Evolutionary conservation across 1,140 invertebrate species (phyloP).

Genomic region (Apis cerana): DNA sequence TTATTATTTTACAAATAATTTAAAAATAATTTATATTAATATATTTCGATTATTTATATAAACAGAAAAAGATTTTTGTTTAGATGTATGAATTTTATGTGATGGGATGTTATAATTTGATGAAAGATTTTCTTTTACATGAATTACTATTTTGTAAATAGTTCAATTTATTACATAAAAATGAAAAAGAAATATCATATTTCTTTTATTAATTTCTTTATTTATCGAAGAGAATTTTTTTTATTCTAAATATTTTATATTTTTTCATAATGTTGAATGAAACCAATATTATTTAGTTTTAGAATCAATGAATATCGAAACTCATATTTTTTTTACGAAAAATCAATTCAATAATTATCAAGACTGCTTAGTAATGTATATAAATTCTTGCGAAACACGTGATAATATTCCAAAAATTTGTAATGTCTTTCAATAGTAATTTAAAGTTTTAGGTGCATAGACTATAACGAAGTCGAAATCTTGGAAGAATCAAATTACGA

Average conservation of each 20-base stretch:
- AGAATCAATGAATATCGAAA: not conserved
- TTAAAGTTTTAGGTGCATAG: not conserved
- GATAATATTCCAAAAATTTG: constrained; percentile 7
- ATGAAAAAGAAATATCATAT: not conserved
- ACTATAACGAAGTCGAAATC: not conserved
- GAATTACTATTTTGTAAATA: not conserved
- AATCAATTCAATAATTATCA: not conserved
- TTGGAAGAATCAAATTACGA: not conserved
- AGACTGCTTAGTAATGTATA: not conserved
- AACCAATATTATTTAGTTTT: not conserved
- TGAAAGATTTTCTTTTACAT: constrained; percentile 2
- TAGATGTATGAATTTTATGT: not conserved
- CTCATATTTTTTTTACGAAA: not conserved
- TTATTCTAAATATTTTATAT: not conserved
- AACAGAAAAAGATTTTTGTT: not conserved
- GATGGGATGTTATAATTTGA: not conserved
- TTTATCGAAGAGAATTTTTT: not conserved
- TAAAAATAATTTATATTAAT: not conserved
- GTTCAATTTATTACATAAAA: too few species aligned
- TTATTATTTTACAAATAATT: not conserved
- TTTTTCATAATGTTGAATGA: not conserved
- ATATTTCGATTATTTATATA: not conserved
- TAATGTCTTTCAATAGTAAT: not conserved
- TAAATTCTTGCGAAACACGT: not conserved
- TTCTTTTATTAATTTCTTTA: not conserved